phyloP scores from a whole-genome alignment of 2,797 vertebrate genomes.

The Luscinia luscinia region DNA sequence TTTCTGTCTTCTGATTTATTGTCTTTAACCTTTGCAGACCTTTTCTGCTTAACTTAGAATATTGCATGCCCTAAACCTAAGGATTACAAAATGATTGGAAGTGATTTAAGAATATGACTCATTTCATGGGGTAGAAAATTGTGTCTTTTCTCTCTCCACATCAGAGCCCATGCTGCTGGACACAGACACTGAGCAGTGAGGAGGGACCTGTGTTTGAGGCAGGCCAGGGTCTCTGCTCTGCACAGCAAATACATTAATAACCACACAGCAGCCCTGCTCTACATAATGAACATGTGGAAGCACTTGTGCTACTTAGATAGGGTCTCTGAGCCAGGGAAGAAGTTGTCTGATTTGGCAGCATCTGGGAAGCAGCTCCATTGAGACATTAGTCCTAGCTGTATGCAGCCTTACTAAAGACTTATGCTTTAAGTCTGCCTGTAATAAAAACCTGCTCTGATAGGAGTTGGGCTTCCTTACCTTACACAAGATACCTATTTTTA shows the following conservation, averaged over 20 bases:
- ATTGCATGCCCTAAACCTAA: constrained; percentile 33
- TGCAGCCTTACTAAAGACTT: constrained; percentile 54
- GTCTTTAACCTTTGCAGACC: background rate
- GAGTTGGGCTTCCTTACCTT: background rate
- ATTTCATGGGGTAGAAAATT: constrained; percentile 23
- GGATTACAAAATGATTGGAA: constrained; percentile 47
- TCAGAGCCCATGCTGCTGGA: background rate
- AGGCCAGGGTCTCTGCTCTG: background rate
- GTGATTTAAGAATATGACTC: constrained; percentile 41
- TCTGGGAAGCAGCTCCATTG: constrained; percentile 59
- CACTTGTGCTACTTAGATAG: constrained; percentile 45
- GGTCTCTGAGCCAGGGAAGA: constrained; percentile 43
- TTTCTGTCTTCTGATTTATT: constrained; percentile 35
- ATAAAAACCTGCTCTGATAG: constrained; percentile 46
- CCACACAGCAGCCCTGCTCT: constrained; percentile 31
- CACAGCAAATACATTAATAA: constrained; percentile 35
- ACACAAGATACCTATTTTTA: background rate
- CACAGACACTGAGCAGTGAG: background rate
- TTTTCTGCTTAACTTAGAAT: constrained; percentile 41
- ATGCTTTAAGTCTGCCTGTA: constrained; percentile 20
- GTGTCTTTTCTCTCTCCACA: constrained; percentile 24
- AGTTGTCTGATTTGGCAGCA: constrained; percentile 69
- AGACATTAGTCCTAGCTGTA: constrained; percentile 41
- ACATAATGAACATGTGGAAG: constrained; percentile 67
- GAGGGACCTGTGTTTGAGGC: background rate